Evolutionary conservation across 2,797 vertebrate species (phyloP), one percentile per base, ranked within the genome.

Genomic region (Chromobotia macracanthus): DNA sequence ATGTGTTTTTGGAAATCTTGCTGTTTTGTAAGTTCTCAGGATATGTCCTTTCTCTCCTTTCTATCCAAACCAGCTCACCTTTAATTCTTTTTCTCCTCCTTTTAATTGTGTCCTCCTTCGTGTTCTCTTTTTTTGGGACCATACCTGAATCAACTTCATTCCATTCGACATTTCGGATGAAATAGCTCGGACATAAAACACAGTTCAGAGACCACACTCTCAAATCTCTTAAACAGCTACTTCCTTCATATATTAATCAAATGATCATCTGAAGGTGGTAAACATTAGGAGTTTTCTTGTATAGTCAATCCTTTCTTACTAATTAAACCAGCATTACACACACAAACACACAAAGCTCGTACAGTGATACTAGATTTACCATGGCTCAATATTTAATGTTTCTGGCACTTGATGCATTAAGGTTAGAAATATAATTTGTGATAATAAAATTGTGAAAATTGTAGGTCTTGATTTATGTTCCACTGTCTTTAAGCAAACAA

Each of bases 11-110:
- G 16, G 38, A 72, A 69, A 55, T 77, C 23, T 58, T 67, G 77
- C 72, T 66, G 80, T 75, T 72, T 60, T 78, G 72, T n/a, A 71
- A 70, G 58, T 76, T 82, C 80, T 80, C 83, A 84, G 80, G 74
- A 82, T 77, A 23, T 70, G n/a, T 65, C 41, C 9, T 44, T 44
- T 44, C 9, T 44, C 9, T 44, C 71, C 41, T 82, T 50, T 81
- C 12, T 80, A 38, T 75, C 56, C 56, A 77, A 80, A 80, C 80
- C 80, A 82, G 63, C 73, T 74, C 73, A 82, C 69, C 77, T 38
- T 77, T 75, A 68, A 65, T 31, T 3, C 25, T 18, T 15, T 12
- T 13, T 11, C 38, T n/a, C 28, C 38, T 38, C 9, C 41, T 44
- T n/a, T 10, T 23, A 56, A 23, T 56, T 2, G 15, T 38, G 31